Percentiles rank a stretch among this genome's conserved stretches.
Conservation (phyloP, 2,888 invertebrate species). For the Oligia strigilis region DNA sequence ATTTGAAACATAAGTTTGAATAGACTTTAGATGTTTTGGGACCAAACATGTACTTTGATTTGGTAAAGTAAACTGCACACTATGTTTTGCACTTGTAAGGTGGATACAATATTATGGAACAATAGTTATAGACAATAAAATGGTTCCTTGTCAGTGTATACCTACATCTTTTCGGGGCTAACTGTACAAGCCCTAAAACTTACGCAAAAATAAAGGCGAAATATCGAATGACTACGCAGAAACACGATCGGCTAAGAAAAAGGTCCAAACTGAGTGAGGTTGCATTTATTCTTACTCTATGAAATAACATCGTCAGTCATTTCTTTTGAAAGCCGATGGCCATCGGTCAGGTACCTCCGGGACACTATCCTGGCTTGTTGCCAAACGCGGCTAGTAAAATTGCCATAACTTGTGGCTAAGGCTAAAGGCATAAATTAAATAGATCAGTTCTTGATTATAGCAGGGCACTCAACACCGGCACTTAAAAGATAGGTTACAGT, state of each 20-base stretch:
- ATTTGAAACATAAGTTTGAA: too few species aligned
- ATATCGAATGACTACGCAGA: slow-evolving; percentile 45
- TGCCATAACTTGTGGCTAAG: slow-evolving; percentile 26
- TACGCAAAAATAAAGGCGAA: slow-evolving; percentile 13
- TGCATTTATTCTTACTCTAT: slow-evolving; percentile 68
- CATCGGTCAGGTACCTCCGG: slow-evolving; percentile 50
- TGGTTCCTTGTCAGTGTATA: background rate
- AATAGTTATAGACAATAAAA: background rate
- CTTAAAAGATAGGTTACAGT: slow-evolving; percentile 16
- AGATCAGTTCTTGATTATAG: slow-evolving; percentile 22
- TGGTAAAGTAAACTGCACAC: background rate
- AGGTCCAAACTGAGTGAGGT: slow-evolving; percentile 64
- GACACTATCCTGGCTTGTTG: slow-evolving; percentile 46
- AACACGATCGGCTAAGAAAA: slow-evolving; percentile 33
- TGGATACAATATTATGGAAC: background rate
- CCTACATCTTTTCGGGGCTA: background rate
- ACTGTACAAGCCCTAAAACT: slow-evolving; percentile 13
- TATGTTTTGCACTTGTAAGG: background rate
- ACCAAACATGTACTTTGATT: background rate
- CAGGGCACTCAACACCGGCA: slow-evolving; percentile 18
- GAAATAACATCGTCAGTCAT: slow-evolving; percentile 73
- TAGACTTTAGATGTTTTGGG: background rate
- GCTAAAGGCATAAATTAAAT: slow-evolving; percentile 21
- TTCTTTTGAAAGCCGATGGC: slow-evolving; percentile 67
- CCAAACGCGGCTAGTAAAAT: slow-evolving; percentile 48